These are phyloP conservation scores for Drosophila tripunctata DNA, from an alignment of 2,888 invertebrate genomes.

Conservation along the genomic window DNA sequence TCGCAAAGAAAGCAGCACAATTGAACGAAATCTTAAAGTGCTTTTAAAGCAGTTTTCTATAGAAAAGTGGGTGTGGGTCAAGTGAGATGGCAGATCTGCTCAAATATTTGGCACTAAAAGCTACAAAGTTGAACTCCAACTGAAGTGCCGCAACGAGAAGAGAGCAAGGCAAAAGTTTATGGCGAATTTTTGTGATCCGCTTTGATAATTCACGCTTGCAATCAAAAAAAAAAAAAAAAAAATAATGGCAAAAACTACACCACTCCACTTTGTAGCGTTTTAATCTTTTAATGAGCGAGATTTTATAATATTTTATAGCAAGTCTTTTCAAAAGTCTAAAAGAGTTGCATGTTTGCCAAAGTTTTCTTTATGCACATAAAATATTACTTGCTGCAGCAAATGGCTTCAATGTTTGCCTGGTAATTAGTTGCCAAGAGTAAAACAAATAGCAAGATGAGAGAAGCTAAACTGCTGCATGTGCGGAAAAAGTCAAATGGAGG, in stretches of 20 bases:
- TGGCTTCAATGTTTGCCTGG: neutral
- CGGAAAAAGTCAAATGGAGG: constrained; percentile 4
- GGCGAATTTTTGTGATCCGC: constrained; percentile 7
- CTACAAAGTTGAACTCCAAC: constrained; percentile 20
- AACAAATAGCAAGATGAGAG: neutral
- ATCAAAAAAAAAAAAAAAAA: too few species aligned
- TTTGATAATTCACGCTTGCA: constrained; percentile 5
- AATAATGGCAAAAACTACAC: neutral
- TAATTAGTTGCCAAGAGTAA: constrained; percentile 1
- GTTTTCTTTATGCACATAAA: neutral
- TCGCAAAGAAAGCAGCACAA: neutral
- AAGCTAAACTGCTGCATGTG: neutral
- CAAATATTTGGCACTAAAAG: constrained; percentile 21
- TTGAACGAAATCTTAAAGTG: neutral
- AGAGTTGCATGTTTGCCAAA: neutral
- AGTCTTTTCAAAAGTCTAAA: neutral
- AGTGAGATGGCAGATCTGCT: neutral
- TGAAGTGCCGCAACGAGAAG: neutral
- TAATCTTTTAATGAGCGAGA: constrained; percentile 20
- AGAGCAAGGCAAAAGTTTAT: constrained; percentile 7
- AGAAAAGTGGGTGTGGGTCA: too few species aligned
- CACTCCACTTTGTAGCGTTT: constrained; percentile 11
- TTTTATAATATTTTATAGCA: neutral
- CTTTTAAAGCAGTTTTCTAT: neutral
- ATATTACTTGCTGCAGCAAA: neutral